Percentiles rank a stretch among this genome's conserved stretches.
Evolutionary conservation across 2,113 vertebrate species (phyloP).

Genomic region (Melospiza melodia): DNA sequence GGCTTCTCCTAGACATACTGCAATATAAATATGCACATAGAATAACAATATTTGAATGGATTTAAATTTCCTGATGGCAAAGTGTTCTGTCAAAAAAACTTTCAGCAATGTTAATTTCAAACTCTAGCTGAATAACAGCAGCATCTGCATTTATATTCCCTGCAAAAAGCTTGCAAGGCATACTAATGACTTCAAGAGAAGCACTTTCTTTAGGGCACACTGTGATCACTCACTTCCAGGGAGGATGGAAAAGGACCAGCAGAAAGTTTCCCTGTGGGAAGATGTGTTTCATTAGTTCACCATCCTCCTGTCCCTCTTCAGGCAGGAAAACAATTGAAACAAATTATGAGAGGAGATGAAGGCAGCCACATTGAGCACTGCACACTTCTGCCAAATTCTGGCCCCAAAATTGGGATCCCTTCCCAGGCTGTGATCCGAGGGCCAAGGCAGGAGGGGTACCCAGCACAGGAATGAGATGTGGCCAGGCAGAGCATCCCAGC

Average conservation of each 20-base stretch:
- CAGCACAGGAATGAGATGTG: background rate
- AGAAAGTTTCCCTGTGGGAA: background rate
- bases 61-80: conserved; percentile 27
- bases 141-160: conserved; percentile 48
- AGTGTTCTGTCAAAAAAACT: conserved; percentile 23
- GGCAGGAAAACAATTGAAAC: background rate
- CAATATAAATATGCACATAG: background rate
- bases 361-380: background rate
- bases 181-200: conserved; percentile 13
- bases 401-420: background rate
- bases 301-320: background rate
- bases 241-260: conserved; percentile 13
- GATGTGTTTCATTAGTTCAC: conserved; percentile 22
- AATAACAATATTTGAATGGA: conserved; percentile 38
- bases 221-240: conserved; percentile 4
- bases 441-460: background rate
- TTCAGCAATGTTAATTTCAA: conserved; percentile 50
- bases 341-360: background rate
- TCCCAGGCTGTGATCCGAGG: background rate
- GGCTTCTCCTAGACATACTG: background rate
- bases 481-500: background rate
- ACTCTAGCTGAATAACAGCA: conserved; percentile 43
- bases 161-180: conserved; percentile 15
- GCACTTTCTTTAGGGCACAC: background rate
- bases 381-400: background rate